These are phyloP conservation scores for Folsomia manolachei DNA, from an alignment of 2,888 invertebrate species.

Conservation along the genomic window DNA sequence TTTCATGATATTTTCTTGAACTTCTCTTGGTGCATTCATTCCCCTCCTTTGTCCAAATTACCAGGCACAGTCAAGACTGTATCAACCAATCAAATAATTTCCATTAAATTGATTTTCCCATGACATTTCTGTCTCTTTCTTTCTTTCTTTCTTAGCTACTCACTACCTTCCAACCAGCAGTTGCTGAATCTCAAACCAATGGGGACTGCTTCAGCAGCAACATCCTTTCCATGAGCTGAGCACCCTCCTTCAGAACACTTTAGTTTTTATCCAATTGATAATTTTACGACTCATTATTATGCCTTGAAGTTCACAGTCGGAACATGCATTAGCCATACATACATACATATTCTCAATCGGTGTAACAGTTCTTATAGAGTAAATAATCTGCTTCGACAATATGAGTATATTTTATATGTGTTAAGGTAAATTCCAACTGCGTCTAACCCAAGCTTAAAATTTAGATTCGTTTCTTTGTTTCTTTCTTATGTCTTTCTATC, in stretches of 20 bases:
- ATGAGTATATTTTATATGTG: not conserved
- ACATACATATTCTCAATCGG: too few species aligned
- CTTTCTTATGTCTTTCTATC: not conserved
- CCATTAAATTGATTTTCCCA: constrained; percentile 24
- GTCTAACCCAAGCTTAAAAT: not conserved
- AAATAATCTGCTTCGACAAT: not conserved
- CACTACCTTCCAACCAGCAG: constrained; percentile 20
- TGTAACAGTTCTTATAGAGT: too few species aligned
- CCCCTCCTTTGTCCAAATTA: not conserved
- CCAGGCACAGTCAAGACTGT: not conserved
- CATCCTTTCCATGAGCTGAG: not conserved
- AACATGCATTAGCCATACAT: too few species aligned
- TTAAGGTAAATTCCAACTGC: not conserved
- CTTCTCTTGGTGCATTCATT: not conserved
- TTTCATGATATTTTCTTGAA: not conserved
- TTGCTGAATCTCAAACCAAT: not conserved
- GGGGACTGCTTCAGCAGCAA: not conserved
- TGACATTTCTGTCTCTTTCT: constrained; percentile 24
- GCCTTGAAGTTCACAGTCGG: too few species aligned
- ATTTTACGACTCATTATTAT: constrained; percentile 10
- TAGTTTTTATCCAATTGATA: constrained; percentile 4
- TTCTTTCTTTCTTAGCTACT: constrained; percentile 8
- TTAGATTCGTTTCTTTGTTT: not conserved
- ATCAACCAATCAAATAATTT: constrained; percentile 18
- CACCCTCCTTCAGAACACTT: not conserved